Evolutionary conservation across 2,888 invertebrate species (phyloP).

Genomic region (Brachypalpus laphriformis): DNA sequence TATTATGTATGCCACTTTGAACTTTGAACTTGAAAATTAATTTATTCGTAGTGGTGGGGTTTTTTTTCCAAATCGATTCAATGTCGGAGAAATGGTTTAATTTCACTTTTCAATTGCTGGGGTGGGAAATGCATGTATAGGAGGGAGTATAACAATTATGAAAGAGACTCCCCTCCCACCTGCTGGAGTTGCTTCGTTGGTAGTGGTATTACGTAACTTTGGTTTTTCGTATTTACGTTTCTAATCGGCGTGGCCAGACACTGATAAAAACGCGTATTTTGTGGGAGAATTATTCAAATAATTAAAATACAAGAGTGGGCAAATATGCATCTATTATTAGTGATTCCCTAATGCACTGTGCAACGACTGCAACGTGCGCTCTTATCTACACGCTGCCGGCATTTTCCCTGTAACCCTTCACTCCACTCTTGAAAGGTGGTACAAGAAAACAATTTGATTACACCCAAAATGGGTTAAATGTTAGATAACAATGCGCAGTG

Average conservation of each 20-base stretch:
- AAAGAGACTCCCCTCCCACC: not conserved
- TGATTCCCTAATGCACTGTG: no score
- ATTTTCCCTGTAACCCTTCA: not conserved
- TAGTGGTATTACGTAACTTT: conserved; percentile 5
- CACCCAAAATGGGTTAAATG: not conserved
- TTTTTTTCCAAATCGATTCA: not conserved
- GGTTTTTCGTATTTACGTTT: not conserved
- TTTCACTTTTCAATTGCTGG: not conserved
- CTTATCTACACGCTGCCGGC: not conserved
- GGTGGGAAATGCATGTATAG: not conserved
- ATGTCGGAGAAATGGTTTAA: not conserved
- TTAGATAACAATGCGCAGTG: not conserved
- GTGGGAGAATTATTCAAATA: not conserved
- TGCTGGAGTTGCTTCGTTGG: not conserved
- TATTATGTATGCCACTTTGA: not conserved
- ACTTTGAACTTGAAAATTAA: conserved; percentile 31
- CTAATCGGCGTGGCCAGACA: not conserved
- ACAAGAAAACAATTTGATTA: not conserved
- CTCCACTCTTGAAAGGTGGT: not conserved
- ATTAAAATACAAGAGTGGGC: no score
- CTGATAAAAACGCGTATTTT: not conserved
- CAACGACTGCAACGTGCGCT: not conserved
- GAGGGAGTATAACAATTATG: not conserved
- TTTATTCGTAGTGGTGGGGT: not conserved
- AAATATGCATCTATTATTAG: no score